Evolutionary conservation across 1,140 invertebrate genomes (phyloP).

Genomic region (Tetragonula clypearis): DNA sequence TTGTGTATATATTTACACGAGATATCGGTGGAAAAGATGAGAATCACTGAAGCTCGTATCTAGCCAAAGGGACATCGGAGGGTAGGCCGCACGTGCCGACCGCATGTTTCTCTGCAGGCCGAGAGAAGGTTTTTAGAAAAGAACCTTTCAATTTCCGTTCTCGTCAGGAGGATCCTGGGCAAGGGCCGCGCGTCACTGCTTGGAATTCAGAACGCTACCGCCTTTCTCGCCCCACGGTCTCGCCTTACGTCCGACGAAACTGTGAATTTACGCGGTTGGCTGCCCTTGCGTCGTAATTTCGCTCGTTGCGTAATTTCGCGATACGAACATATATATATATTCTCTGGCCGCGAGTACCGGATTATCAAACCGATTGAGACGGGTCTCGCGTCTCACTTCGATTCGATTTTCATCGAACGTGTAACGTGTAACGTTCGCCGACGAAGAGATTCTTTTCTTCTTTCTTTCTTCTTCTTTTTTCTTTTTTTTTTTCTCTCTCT

Average conservation of each 20-base stretch:
- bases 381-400: too few species aligned
- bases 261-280: neutral
- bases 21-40: constrained; percentile 58
- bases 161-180: neutral
- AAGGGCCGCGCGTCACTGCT: neutral
- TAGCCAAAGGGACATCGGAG: constrained; percentile 32
- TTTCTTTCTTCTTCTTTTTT: too few species aligned
- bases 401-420: neutral
- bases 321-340: neutral
- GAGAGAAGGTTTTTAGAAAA: constrained; percentile 26
- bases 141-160: constrained; percentile 68
- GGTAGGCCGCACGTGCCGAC: constrained; percentile 75
- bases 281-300: neutral
- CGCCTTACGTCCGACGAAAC: neutral
- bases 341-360: neutral
- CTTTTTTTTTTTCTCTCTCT: too few species aligned
- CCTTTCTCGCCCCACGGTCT: neutral
- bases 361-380: too few species aligned
- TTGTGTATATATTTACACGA: constrained; percentile 22
- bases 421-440: neutral
- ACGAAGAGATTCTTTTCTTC: neutral
- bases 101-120: constrained; percentile 71
- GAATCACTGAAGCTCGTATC: constrained; percentile 61
- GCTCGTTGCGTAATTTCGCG: neutral
- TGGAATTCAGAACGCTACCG: neutral